phyloP scores from a whole-genome alignment of 2,797 vertebrate genomes.

The Gymnodraco acuticeps region DNA sequence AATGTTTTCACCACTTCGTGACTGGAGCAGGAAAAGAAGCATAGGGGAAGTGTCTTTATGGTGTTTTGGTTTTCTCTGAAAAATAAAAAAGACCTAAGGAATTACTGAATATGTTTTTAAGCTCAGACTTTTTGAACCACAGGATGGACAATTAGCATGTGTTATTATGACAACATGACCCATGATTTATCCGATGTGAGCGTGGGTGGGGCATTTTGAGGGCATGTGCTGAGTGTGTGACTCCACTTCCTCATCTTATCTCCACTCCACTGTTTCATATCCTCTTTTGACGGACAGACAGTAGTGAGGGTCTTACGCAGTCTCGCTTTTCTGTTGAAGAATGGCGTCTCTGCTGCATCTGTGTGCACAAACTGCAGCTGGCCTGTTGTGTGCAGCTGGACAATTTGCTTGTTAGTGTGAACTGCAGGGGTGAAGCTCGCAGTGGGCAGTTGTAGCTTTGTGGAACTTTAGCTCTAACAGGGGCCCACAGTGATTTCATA shows the following conservation, averaged over 20 bases:
- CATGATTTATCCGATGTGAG: slow-evolving; percentile 76
- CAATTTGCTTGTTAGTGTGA: slow-evolving; percentile 37
- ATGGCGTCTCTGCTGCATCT: slow-evolving; percentile 32
- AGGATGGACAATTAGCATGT: slow-evolving; percentile 62
- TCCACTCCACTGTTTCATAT: slow-evolving; percentile 71
- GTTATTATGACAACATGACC: slow-evolving; percentile 74
- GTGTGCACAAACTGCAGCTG: slow-evolving; percentile 30
- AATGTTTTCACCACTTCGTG: slow-evolving; percentile 33
- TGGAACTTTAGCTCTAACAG: background rate
- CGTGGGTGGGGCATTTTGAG: slow-evolving; percentile 68
- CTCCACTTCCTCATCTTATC: slow-evolving; percentile 79
- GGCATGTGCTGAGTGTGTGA: slow-evolving; percentile 82
- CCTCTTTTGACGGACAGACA: slow-evolving; percentile 74
- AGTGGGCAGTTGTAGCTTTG: slow-evolving; percentile 7
- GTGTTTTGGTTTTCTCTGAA: slow-evolving; percentile 18
- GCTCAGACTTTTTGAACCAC: slow-evolving; percentile 51
- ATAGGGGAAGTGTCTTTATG: slow-evolving; percentile 28
- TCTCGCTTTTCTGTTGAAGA: slow-evolving; percentile 39
- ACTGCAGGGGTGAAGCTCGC: slow-evolving; percentile 29
- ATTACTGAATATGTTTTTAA: background rate
- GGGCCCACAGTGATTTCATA: background rate
- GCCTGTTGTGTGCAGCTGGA: slow-evolving; percentile 33
- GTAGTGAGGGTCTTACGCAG: slow-evolving; percentile 40
- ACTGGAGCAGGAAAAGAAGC: slow-evolving; percentile 20
- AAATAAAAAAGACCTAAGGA: background rate